Conservation (phyloP, 2,888 invertebrate species). For the Tetramorium bicarinatum region DNA sequence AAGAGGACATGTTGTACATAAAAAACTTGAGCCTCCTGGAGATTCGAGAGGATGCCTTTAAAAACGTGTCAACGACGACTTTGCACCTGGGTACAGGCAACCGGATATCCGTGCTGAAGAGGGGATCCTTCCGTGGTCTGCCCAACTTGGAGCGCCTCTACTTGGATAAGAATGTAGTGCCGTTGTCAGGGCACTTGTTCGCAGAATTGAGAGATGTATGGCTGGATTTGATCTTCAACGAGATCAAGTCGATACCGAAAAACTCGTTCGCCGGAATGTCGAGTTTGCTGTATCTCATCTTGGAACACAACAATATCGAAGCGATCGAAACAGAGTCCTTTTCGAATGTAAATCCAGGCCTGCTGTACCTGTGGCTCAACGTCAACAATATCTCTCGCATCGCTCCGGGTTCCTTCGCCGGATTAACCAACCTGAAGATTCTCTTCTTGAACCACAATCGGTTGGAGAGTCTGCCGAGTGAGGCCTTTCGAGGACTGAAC, state of each 20-base stretch:
- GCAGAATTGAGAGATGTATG: slow-evolving; percentile 82
- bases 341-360: slow-evolving; percentile 56
- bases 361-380: slow-evolving; percentile 85
- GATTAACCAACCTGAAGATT: slow-evolving; percentile 80
- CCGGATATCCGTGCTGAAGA: neutral
- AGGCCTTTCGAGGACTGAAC: slow-evolving; percentile 77
- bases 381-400: slow-evolving; percentile 84
- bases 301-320: slow-evolving; percentile 83
- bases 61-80: no score
- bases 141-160: slow-evolving; percentile 60
- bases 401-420: slow-evolving; percentile 83
- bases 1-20: no score
- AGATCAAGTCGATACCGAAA: slow-evolving; percentile 82
- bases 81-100: no score
- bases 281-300: slow-evolving; percentile 84
- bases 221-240: slow-evolving; percentile 84
- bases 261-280: slow-evolving; percentile 84
- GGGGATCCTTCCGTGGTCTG: slow-evolving; percentile 67
- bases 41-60: no score
- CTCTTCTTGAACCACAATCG: slow-evolving; percentile 85
- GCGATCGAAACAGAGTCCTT: slow-evolving; percentile 79
- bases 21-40: no score
- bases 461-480: slow-evolving; percentile 82
- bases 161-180: slow-evolving; percentile 67
- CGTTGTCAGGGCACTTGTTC: slow-evolving; percentile 83